Evolutionary conservation across 2,888 invertebrate species (phyloP), one percentile per base, ranked within the genome.

Genomic region (Campopleginae sp.): DNA sequence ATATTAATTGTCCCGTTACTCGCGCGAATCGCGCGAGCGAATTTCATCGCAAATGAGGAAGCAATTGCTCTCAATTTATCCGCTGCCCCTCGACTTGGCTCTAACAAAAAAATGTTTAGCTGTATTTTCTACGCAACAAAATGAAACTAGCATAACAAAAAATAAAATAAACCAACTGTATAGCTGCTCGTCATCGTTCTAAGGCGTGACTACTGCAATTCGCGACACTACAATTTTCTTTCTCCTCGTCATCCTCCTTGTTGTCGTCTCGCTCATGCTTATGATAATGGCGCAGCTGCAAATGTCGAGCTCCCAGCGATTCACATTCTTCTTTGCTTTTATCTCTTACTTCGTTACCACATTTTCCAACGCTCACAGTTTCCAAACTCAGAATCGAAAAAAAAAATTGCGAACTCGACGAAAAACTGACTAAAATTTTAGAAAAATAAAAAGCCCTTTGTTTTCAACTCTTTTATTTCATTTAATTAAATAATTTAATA

Each of bases 171-270:
- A 63, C 27, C 48, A 48, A 38, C 76, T n/a, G 23, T 23, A 19
- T 10, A 33, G 33, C 48, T 23, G 78, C 78, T 78, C 70, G 58
- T 78, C 58, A 51, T 38, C 51, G 51, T 66, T 78, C 63, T n/a
- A 84, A 84, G 81, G 81, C 84, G 78, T 78, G 66, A 82, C 82
- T 65, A 46, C 33, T 51, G 76, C 54, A 66, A 82, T 82, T 79
- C 82, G 63, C 75, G 70, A 75, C 72, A 65, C 82, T 46, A 76
- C 83, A 85, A 85, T 85, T 83, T 85, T 85, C 85, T 75, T 76
- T 85, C 75, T 68, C 42, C 44, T 74, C 68, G 72, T 80, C 68
- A 48, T 83, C 68, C 31, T 76, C 72, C 42, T 48, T 46, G 74
- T 66, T 63, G 54, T 66, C 46, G 65, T 54, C 31, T 75, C 71